These are phyloP conservation scores for Trachelus stipa DNA, from an alignment of 2,888 invertebrate species.

Conservation along the genomic window DNA sequence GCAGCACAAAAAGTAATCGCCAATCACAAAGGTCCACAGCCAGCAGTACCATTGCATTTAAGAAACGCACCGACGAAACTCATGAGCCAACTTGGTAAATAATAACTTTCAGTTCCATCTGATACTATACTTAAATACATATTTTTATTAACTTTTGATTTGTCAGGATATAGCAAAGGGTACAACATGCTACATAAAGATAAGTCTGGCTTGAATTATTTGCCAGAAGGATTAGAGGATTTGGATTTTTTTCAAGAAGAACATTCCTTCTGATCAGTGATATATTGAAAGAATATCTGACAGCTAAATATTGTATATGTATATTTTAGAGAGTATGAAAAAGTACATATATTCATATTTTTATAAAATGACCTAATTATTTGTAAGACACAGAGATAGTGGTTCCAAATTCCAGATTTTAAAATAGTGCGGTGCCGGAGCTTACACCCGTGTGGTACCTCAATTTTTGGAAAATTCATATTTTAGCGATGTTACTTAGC, in stretches of 20 bases:
- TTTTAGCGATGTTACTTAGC: no score
- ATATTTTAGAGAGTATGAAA: not conserved
- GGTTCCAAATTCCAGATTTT: no score
- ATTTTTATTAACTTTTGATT: conserved; percentile 9
- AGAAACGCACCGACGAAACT: conserved; percentile 83
- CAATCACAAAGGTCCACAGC: conserved; percentile 76
- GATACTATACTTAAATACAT: not conserved
- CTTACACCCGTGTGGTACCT: no score
- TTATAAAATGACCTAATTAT: not conserved
- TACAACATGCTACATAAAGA: conserved; percentile 72
- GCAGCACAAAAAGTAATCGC: conserved; percentile 73
- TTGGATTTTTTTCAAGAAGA: conserved; percentile 70
- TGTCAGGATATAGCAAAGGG: conserved; percentile 74
- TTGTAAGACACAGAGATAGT: not conserved
- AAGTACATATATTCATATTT: not conserved
- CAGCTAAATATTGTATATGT: not conserved
- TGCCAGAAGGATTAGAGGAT: conserved; percentile 77
- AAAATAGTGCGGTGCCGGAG: no score
- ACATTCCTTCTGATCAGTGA: not conserved
- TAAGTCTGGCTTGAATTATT: conserved; percentile 72
- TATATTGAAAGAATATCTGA: not conserved
- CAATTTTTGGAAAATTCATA: no score
- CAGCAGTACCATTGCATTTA: conserved; percentile 81
- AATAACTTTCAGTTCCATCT: not conserved
- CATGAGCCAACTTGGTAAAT: conserved; percentile 78